Base-by-base conservation (phyloP, 2,113 vertebrate genomes). In the Poeciliopsis occidentalis region DNA sequence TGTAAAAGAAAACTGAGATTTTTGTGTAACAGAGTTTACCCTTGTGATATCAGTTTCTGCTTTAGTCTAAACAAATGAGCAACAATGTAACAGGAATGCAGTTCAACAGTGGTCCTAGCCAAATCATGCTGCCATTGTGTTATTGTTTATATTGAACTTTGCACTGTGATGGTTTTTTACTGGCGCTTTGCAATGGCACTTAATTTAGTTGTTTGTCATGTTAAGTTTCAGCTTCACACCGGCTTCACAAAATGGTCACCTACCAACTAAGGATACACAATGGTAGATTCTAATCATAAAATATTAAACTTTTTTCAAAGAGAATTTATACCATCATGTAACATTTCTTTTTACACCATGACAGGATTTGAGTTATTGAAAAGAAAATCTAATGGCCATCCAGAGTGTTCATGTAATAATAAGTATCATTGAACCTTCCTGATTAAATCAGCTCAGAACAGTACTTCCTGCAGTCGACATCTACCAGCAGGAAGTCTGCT, bases 401-500 rank as follows among this genome's bases (percentile, higher is more conserved):
- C 0, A 64, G 65, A 39, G 30, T 68, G 76, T 67, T 26, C 30
- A 62, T 51, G 60, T 57, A 60, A 54, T 72, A 34, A 10, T 34
- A 44, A 51, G 34, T 62, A 66, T 66, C 76, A 34, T 65, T 81
- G 51, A 79, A 72, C 76, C 70, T 87, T 87, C 77, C 80, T 81
- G 88, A 87, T 85, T 54, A 86, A 85, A 87, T 86, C 78, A 41
- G 72, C 80, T 84, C 76, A 82, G 88, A 89, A 74, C 51, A 32
- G 85, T 78, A 78, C 83, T 90, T 87, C 82, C 81, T 76, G 78
- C 65, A 17, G 57, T 87, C 73, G 81, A 67, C 79, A 81, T 82
- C 44, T 71, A 65, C 89, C 86, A 84, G 86, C 75, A 90, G 88
- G 91, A 92, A 85, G 82, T 76, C 60, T 87, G 76, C 64, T 61